Evolutionary conservation across 2,888 invertebrate genomes (phyloP).

Genomic region (Monoplex corrugatus): DNA sequence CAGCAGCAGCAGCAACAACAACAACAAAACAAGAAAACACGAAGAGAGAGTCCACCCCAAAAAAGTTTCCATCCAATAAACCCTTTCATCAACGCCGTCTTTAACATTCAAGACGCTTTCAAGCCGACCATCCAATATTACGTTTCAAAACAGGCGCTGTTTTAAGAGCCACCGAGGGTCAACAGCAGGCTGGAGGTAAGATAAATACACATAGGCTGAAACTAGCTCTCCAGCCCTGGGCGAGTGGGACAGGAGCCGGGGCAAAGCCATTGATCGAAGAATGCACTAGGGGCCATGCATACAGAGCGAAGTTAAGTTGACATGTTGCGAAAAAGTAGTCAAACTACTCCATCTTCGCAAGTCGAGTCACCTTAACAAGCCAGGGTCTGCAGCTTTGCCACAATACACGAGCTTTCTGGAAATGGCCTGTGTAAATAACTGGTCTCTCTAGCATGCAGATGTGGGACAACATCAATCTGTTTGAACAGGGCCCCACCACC

Average conservation of each 20-base stretch:
- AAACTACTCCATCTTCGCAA: not conserved
- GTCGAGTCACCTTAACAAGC: too few species aligned
- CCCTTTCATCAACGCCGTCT: not conserved
- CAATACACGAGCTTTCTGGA: too few species aligned
- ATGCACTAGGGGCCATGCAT: not conserved
- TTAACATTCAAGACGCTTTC: not conserved
- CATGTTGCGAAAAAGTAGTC: not conserved
- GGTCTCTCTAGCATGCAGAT: too few species aligned
- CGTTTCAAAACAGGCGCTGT: not conserved
- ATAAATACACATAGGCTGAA: not conserved
- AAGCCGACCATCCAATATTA: not conserved
- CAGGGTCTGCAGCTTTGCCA: too few species aligned
- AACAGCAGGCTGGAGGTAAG: not conserved
- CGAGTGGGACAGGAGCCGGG: not conserved
- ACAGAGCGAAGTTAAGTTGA: not conserved
- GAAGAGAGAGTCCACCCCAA: too few species aligned
- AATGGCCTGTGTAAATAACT: too few species aligned
- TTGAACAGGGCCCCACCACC: too few species aligned
- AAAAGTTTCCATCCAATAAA: not conserved
- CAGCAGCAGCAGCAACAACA: too few species aligned
- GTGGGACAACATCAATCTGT: too few species aligned
- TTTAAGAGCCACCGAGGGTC: not conserved
- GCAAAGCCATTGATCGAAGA: not conserved
- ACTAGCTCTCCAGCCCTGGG: not conserved
- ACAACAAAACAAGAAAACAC: not conserved